Conservation (phyloP, 2,113 vertebrate species). For the Marmota monax region DNA sequence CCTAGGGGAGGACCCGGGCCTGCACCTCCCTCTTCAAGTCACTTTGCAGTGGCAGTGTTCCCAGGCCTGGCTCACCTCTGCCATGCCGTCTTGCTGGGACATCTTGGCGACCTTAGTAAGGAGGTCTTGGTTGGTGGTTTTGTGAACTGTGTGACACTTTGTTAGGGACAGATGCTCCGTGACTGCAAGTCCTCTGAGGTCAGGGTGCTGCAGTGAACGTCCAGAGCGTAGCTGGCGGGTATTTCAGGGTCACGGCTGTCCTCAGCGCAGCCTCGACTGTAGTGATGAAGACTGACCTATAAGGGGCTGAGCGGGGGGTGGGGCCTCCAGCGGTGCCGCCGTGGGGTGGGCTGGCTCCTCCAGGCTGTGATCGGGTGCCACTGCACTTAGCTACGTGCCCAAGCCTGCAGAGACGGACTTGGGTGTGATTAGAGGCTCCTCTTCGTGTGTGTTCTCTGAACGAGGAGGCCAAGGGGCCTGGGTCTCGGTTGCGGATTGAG, state of each 20-base stretch:
- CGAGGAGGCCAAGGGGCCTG: background rate
- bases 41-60: background rate
- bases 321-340: too few species aligned
- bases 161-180: background rate
- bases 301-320: background rate
- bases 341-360: background rate
- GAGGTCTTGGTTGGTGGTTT: background rate
- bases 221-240: fast-evolving
- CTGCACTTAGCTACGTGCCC: background rate
- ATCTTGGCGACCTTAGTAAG: background rate
- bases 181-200: background rate
- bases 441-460: background rate
- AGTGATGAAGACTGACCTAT: fast-evolving
- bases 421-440: background rate
- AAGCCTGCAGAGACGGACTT: fast-evolving
- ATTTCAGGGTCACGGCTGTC: background rate
- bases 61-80: background rate
- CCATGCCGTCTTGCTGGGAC: background rate
- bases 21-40: background rate
- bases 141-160: background rate
- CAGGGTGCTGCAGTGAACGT: background rate
- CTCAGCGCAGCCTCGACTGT: fast-evolving
- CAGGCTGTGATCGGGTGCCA: too few species aligned
- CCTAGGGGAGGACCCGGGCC: background rate
- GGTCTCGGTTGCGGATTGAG: background rate